These are phyloP conservation scores for Ianthella basta DNA, from an alignment of 37 sponge, comb jelly and placozoan species.

Conservation along the genomic window DNA sequence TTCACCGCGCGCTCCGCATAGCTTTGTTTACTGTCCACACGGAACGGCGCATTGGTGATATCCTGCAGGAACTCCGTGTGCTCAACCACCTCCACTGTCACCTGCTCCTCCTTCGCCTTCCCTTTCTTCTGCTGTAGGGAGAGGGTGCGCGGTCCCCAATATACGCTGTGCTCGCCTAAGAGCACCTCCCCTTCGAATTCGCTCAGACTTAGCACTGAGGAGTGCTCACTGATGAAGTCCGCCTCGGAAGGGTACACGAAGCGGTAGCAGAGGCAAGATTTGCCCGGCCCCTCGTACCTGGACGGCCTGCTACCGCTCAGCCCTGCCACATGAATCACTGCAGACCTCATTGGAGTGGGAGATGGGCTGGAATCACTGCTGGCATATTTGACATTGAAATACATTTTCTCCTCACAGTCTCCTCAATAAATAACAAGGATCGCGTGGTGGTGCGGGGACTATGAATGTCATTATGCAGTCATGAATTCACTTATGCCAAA, in stretches of 20 bases:
- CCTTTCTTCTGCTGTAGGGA: not conserved
- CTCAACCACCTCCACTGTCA: slow-evolving; percentile 61
- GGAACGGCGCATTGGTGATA: slow-evolving; percentile 52
- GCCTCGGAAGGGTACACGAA: slow-evolving; percentile 68
- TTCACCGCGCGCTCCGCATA: slow-evolving; percentile 44
- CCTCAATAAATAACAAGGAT: no score
- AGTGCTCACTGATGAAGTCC: slow-evolving; percentile 50
- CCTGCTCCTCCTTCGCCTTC: not conserved
- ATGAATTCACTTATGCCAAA: no score
- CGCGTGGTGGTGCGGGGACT: no score
- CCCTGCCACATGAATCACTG: slow-evolving; percentile 5
- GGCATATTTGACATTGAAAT: not conserved
- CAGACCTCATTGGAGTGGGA: not conserved
- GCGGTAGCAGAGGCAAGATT: slow-evolving; percentile 75
- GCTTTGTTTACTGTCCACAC: not conserved
- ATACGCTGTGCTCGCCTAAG: slow-evolving; percentile 53
- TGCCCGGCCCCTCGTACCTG: slow-evolving; percentile 57
- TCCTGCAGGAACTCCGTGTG: slow-evolving; percentile 74
- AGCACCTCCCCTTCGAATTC: slow-evolving; percentile 67
- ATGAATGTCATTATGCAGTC: no score
- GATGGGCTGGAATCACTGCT: not conserved
- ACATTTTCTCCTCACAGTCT: not conserved
- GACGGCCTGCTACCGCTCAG: slow-evolving; percentile 24
- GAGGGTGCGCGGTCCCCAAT: slow-evolving; percentile 55
- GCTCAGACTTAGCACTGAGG: slow-evolving; percentile 59